Base-by-base conservation (phyloP, 2,797 vertebrate genomes). In the Buceros bicornis region DNA sequence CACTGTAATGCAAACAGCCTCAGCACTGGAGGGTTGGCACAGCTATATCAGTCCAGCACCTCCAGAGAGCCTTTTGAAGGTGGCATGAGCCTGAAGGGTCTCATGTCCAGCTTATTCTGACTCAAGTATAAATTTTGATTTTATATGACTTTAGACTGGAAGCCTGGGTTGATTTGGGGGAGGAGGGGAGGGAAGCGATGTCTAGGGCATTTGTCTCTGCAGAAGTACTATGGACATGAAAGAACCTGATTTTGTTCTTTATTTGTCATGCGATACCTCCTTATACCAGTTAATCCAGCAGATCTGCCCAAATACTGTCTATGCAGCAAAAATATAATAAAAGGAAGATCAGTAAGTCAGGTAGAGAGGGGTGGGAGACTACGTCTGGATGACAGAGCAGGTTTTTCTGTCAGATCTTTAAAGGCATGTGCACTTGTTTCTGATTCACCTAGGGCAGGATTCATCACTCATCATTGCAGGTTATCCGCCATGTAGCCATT, bases 401-500 rank as follows among this genome's bases (percentile, higher is more conserved):
- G 22, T 67, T 83, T 78, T 87, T 83, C 67, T 11, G 4, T 58
- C 54, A 67, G 48, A 64, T 40, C 28, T 71, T 76, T 67, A 35
- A 89, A 45, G 25, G 8, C 20, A 24, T 11, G 16, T 66, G 42
- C 57, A 53, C 24, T 85, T 73, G 25, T 74, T 89, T 85, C 67
- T 93, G 73, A 83, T 50, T 91, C 65, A 26, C 45, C 35, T 1
- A 0, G 62, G 33, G 54, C 47, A 94, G 65, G 77, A 69, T 40
- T 72, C 48, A 42, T 48, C 82, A 53, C 40, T 50, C 3, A 0
- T 31, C 62, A 47, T 28, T 28, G 69, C 69, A 86, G 73, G 45
- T 67, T 64, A 60, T 37, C 64, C 22, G 13, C 53, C 70, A 45
- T 0, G 0, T 10, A 60, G 57, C 47, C 40, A 17, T 65, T 0